Base-by-base conservation (phyloP, 2,888 invertebrate species). In the Dynastes grantii region DNA sequence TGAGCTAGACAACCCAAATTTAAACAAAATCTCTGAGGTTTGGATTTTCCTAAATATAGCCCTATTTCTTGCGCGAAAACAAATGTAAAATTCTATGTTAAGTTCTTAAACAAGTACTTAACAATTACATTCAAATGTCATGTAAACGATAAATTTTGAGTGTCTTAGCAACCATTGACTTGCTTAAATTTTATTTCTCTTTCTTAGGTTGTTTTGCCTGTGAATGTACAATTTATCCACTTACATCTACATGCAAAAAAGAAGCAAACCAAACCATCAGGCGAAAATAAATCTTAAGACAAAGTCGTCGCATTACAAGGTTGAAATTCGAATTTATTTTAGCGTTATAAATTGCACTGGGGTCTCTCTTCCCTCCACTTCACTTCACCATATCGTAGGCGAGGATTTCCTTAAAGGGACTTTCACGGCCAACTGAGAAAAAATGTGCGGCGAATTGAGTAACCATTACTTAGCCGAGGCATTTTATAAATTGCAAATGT, bases 401-500 rank as follows among this genome's bases (percentile, higher is more conserved):
- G 3, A 4, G 4, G 4, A 5, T 2, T 5, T 32, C 32, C 4
- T 5, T 5, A 5, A 32, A 2, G 32, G 32, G 29, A 3, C 29
- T 29, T 3, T 2, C 29, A 29, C 29, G 8, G 4, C 13, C 51
- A 13, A 13, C 11, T 9, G 51, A 51, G 51, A 70, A 70, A 70
- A 55, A 70, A 70, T n/a, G 4, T 9, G 37, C n/a, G 16, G 32
- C 32, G 70, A 70, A 70, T 70, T 53, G 70, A 51, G 51, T 51
- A 29, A 68, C 68, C 51, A 51, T 32, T 76, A 76, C 53, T 65
- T 55, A 64, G 65, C 32, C 51, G 29, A 32, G 53, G 45, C 73
- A 53, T 45, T 64, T 65, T 76, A 81, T 81, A 81, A 81, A 81
- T 81, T 80, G 78, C 76, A 73, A 78, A 80, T 80, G 81, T 78